Evolutionary conservation across 2,888 invertebrate species (phyloP).

Genomic region (Lapara coniferarum): DNA sequence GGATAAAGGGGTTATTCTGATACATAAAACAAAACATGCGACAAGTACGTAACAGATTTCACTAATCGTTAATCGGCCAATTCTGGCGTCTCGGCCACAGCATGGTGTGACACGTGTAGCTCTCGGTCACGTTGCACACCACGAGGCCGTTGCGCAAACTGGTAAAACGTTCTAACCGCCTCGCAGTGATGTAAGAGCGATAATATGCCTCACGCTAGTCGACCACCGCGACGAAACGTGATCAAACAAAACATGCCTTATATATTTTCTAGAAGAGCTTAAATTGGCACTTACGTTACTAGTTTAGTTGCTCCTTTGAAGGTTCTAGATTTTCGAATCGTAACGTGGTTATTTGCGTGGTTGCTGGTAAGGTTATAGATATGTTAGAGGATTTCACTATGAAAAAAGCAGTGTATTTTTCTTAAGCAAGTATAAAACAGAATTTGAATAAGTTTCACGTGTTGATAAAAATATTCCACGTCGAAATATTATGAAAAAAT

Average conservation of each 20-base stretch:
- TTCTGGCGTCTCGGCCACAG: slow-evolving; percentile 25
- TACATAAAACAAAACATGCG: slow-evolving; percentile 15
- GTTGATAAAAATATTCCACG: not conserved
- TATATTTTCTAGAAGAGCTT: not conserved
- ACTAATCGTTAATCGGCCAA: slow-evolving; percentile 9
- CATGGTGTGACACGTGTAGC: slow-evolving; percentile 33
- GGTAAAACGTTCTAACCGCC: slow-evolving; percentile 29
- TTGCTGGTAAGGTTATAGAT: not conserved
- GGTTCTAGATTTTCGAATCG: slow-evolving; percentile 8
- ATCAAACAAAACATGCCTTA: slow-evolving; percentile 7
- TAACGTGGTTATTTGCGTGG: slow-evolving; percentile 6
- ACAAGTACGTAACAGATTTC: slow-evolving; percentile 22
- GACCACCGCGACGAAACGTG: not conserved
- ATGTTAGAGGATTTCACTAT: not conserved
- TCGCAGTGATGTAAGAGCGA: slow-evolving; percentile 33
- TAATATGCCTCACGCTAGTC: slow-evolving; percentile 25
- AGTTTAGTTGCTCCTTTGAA: not conserved
- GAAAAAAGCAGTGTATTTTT: not conserved
- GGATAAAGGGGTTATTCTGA: slow-evolving; percentile 8
- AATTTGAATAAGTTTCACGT: not conserved
- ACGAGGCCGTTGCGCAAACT: slow-evolving; percentile 45
- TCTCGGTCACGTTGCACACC: slow-evolving; percentile 46
- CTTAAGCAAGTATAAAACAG: not conserved
- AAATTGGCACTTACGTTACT: not conserved
- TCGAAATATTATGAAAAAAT: not conserved